Percentiles rank a stretch among this genome's conserved stretches.
phyloP scores from a whole-genome alignment of 2,888 invertebrate species.

The Tetranychus piercei region DNA sequence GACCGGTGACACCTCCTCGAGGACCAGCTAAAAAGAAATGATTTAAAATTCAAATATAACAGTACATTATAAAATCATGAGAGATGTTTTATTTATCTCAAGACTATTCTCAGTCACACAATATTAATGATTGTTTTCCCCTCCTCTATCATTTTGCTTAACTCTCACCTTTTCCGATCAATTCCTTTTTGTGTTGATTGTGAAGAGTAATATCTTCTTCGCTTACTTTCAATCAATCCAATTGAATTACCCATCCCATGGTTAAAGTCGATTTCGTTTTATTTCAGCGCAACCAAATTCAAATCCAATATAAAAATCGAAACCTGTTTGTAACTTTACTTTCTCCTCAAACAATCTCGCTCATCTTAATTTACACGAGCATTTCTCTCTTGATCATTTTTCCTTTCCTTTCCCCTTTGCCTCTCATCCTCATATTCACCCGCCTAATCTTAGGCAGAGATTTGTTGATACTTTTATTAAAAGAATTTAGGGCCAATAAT shows the following conservation, averaged over 20 bases:
- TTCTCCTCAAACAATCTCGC: background rate
- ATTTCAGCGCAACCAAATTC: background rate
- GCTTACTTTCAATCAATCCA: background rate
- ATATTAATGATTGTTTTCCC: background rate
- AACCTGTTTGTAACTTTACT: background rate
- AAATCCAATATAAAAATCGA: background rate
- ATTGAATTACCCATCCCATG: no score
- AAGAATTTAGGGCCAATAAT: background rate
- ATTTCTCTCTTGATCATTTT: background rate
- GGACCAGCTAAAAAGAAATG: conserved; percentile 37
- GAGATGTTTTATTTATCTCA: background rate
- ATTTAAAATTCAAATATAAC: background rate
- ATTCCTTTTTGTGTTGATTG: background rate
- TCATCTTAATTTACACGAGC: background rate
- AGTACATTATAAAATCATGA: background rate
- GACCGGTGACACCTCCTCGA: conserved; percentile 92
- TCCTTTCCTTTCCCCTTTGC: background rate
- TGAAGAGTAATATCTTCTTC: background rate
- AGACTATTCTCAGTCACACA: background rate
- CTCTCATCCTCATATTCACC: background rate
- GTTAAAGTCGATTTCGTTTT: background rate
- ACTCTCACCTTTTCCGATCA: background rate
- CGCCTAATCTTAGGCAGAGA: background rate
- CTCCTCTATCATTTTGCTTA: background rate
- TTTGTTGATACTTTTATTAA: background rate